These are phyloP conservation scores for Acleris emargana DNA, from an alignment of 2,888 invertebrate species.

Conservation along the genomic window DNA sequence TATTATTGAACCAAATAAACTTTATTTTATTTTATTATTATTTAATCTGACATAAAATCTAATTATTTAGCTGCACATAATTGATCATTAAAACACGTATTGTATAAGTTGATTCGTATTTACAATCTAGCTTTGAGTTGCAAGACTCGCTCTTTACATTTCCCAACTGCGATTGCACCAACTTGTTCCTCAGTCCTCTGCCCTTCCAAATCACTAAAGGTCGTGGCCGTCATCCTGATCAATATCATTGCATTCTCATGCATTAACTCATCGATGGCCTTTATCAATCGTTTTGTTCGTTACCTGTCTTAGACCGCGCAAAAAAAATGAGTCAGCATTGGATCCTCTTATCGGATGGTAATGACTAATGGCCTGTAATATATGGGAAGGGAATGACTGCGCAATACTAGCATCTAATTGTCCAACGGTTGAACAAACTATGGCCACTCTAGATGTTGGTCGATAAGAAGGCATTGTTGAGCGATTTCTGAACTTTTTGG, in stretches of 20 bases:
- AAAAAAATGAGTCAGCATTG: conserved; percentile 61
- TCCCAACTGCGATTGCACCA: conserved; percentile 16
- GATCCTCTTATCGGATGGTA: conserved; percentile 57
- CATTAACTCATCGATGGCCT: conserved; percentile 49
- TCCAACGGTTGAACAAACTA: conserved; percentile 48
- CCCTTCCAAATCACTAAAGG: conserved; percentile 35
- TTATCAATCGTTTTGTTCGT: conserved; percentile 46
- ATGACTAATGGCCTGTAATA: conserved; percentile 56
- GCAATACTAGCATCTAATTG: conserved; percentile 62
- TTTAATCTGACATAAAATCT: too few species aligned
- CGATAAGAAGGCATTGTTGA: conserved; percentile 48
- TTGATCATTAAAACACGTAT: too few species aligned
- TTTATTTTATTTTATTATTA: too few species aligned
- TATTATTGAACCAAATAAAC: too few species aligned
- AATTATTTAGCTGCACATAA: too few species aligned
- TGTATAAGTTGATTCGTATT: too few species aligned
- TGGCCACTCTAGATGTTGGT: conserved; percentile 56
- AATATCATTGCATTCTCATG: conserved; percentile 40
- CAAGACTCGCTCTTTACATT: conserved; percentile 13
- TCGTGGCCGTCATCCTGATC: conserved; percentile 35
- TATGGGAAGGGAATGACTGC: conserved; percentile 58
- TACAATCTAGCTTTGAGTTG: too few species aligned
- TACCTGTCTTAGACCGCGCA: conserved; percentile 52
- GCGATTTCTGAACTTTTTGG: conserved; percentile 40
- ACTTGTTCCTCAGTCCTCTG: conserved; percentile 16